A percentile compares a stretch with the other conserved stretches of the same genome.
Conservation (phyloP, 2,888 invertebrate genomes). For the Leptinotarsa haldemani region DNA sequence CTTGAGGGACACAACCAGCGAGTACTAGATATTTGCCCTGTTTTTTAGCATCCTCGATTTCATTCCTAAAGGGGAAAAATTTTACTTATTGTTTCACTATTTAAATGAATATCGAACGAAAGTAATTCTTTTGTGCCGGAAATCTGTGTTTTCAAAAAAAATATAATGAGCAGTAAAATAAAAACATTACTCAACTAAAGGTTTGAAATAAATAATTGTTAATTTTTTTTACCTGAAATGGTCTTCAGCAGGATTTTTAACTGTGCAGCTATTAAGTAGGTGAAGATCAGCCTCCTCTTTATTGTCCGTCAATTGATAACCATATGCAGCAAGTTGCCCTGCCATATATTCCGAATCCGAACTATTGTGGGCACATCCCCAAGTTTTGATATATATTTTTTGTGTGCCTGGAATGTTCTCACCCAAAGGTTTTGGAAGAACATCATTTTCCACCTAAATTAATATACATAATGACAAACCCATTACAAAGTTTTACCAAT, state of each 20-base stretch:
- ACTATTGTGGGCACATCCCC: constrained; percentile 98
- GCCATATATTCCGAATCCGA: constrained; percentile 99
- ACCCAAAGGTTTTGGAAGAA: constrained; percentile 48
- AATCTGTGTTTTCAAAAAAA: no score
- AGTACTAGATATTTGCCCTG: constrained; percentile 88
- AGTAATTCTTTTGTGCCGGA: no score
- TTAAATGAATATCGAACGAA: no score
- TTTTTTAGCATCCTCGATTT: constrained; percentile 80
- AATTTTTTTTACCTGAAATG: constrained; percentile 76
- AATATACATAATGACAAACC: background rate
- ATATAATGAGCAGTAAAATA: no score
- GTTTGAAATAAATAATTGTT: background rate
- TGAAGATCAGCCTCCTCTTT: constrained; percentile 89
- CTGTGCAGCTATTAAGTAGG: constrained; percentile 97
- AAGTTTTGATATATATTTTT: constrained; percentile 89
- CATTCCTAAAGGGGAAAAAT: constrained; percentile 72
- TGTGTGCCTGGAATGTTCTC: constrained; percentile 77
- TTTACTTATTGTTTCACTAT: no score
- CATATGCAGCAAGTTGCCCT: constrained; percentile 88
- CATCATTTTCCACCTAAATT: constrained; percentile 32
- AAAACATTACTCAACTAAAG: constrained; percentile 8
- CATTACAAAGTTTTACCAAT: no score
- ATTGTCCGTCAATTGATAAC: constrained; percentile 85
- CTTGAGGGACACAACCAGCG: constrained; percentile 98
- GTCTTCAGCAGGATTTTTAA: constrained; percentile 97